These are phyloP conservation scores for Hippocampus abdominalis DNA, from an alignment of 2,113 vertebrate species.

Conservation along the genomic window DNA sequence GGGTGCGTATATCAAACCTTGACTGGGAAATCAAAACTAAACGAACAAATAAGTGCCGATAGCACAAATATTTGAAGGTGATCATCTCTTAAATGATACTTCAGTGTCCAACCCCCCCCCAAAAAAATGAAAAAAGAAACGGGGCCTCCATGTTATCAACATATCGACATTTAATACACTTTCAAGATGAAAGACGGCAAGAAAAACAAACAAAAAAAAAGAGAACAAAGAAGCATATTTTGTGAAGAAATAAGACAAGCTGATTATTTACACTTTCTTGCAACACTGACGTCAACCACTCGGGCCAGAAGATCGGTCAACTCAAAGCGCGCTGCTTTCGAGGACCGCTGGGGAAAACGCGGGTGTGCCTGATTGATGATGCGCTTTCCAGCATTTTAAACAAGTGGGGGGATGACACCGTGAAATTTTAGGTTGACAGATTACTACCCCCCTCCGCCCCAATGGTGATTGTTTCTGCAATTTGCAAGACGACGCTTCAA, in stretches of 20 bases:
- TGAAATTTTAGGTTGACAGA: not conserved
- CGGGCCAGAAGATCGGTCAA: conserved; percentile 36
- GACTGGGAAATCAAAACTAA: not conserved
- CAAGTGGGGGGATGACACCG: conserved; percentile 5
- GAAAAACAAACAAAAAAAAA: conserved; percentile 38
- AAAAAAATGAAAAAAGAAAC: conserved; percentile 42
- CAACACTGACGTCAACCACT: conserved; percentile 22
- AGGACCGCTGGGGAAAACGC: conserved; percentile 18
- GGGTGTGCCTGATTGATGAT: conserved; percentile 48
- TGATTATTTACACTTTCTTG: conserved; percentile 59
- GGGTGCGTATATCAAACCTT: too few relatives aligned
- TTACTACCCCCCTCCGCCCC: not conserved
- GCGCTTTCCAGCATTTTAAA: conserved; percentile 58
- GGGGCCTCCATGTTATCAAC: conserved; percentile 59
- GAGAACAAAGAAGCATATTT: conserved; percentile 29
- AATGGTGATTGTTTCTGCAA: conserved; percentile 5
- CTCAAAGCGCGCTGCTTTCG: conserved; percentile 31
- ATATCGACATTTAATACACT: conserved; percentile 77
- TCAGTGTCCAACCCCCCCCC: conserved; percentile 29
- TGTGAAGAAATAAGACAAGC: conserved; percentile 53
- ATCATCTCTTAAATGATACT: conserved; percentile 18
- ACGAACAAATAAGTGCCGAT: not conserved
- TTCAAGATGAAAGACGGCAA: conserved; percentile 55
- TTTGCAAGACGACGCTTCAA: not conserved
- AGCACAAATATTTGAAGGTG: not conserved